Evolutionary conservation across 2,888 invertebrate species (phyloP), one percentile per base, ranked within the genome.

Genomic region (Electrophaes corylata): DNA sequence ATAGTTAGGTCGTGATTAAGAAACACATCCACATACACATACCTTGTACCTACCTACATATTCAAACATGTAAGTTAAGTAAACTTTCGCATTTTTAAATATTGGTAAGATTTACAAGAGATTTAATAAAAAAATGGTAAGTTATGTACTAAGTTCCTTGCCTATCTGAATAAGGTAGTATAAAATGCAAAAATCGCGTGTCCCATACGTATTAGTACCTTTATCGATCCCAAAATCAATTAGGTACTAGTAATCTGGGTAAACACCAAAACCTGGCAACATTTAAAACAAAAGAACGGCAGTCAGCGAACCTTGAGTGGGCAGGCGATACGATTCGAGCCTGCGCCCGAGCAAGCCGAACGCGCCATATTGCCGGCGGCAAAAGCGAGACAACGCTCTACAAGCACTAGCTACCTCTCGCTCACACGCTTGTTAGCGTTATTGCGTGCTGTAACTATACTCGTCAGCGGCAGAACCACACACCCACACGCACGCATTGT

Each of bases 251-350:
- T 46, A 39, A 52, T 40, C 41, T 45, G 67, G 65, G 52, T 56
- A 61, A 54, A 14, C 39, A 41, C 57, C 33, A 60, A 19, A 52
- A 65, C 57, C 67, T 84, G 86, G 91, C 87, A 91, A 90, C 90
- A 90, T 89, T 88, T 84, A 86, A 87, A 91, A 92, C 91, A 92
- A 92, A 92, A 92, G 92, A 91, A 91, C 90, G 91, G 89, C 92
- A 92, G 92, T 92, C 92, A 92, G 92, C 92, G 92, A 92, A 92
- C 92, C 92, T 92, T 92, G 92, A 93, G 94, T 94, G 93, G 93
- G 92, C 89, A 90, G 92, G 90, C 92, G 90, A 92, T 91, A 90
- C 88, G 90, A 89, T 89, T 88, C 93, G 93, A 93, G 93, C 89
- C 93, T 93, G 94, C 94, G 94, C 93, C 93, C 93, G 91, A 90